phyloP scores from a whole-genome alignment of 2,888 invertebrate species.

The Ormyrus thymus region DNA sequence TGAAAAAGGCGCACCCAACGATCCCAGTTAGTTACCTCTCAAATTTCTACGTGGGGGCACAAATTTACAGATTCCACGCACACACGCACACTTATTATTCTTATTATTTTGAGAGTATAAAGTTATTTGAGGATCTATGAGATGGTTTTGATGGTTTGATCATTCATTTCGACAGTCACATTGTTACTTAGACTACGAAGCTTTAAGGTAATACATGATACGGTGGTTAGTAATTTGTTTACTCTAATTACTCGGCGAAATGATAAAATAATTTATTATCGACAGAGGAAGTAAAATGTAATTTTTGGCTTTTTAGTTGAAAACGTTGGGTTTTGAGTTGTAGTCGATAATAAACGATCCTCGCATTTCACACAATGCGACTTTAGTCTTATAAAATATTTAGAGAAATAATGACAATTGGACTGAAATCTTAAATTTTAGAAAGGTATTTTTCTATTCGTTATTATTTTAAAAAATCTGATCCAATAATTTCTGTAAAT shows the following conservation, averaged over 20 bases:
- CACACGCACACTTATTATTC: no score
- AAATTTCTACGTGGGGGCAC: neutral
- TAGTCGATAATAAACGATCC: neutral
- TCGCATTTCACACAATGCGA: neutral
- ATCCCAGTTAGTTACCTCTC: constrained; percentile 6
- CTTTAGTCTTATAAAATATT: neutral
- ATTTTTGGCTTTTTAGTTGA: no score
- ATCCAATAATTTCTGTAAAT: no score
- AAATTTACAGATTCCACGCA: no score
- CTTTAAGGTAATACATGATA: no score
- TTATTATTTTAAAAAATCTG: no score
- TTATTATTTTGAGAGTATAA: no score
- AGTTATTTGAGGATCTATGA: neutral
- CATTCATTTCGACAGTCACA: neutral
- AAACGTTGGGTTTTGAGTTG: no score
- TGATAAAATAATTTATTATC: neutral
- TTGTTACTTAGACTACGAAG: neutral
- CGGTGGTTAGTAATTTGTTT: constrained; percentile 31
- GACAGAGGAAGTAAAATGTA: neutral
- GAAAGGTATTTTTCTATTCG: no score
- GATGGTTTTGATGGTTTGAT: no score
- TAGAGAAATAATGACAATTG: no score
- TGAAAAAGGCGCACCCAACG: constrained; percentile 76
- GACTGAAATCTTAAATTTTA: no score
- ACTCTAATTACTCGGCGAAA: constrained; percentile 11